phyloP scores from a whole-genome alignment of 2,888 invertebrate genomes.

The Andrena minutula region DNA sequence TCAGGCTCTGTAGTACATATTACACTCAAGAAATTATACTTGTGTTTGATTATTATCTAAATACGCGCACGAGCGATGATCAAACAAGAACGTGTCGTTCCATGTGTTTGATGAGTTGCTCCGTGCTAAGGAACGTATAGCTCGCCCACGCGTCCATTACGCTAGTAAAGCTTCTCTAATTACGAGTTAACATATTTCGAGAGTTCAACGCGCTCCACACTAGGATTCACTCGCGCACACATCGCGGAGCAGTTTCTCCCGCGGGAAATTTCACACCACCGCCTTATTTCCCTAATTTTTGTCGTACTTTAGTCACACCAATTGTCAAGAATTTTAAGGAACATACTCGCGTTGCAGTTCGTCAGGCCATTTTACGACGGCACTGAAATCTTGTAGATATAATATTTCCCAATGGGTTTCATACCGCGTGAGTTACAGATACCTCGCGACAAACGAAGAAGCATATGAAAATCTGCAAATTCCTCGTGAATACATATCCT shows the following conservation, averaged over 20 bases:
- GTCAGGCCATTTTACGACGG: background rate
- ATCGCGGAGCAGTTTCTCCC: conserved; percentile 30
- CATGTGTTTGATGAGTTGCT: conserved; percentile 38
- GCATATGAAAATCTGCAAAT: too few species aligned
- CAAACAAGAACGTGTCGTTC: conserved; percentile 18
- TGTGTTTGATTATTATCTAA: background rate
- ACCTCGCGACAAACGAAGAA: too few species aligned
- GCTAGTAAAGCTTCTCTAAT: conserved; percentile 68
- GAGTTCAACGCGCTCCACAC: conserved; percentile 59
- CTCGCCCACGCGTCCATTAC: conserved; percentile 63
- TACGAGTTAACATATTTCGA: conserved; percentile 59
- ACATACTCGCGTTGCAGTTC: conserved; percentile 2
- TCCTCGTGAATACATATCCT: too few species aligned
- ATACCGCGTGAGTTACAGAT: background rate
- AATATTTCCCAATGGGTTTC: background rate
- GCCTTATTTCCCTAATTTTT: conserved; percentile 23
- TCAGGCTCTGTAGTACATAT: background rate
- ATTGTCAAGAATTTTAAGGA: background rate
- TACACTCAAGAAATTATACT: background rate
- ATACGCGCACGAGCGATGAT: background rate
- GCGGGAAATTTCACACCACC: conserved; percentile 17
- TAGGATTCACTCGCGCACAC: background rate
- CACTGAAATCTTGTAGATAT: background rate
- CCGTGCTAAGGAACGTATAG: conserved; percentile 41
- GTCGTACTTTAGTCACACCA: background rate